Base-by-base conservation (phyloP, 2,113 vertebrate genomes). In the Tragelaphus buxtoni region DNA sequence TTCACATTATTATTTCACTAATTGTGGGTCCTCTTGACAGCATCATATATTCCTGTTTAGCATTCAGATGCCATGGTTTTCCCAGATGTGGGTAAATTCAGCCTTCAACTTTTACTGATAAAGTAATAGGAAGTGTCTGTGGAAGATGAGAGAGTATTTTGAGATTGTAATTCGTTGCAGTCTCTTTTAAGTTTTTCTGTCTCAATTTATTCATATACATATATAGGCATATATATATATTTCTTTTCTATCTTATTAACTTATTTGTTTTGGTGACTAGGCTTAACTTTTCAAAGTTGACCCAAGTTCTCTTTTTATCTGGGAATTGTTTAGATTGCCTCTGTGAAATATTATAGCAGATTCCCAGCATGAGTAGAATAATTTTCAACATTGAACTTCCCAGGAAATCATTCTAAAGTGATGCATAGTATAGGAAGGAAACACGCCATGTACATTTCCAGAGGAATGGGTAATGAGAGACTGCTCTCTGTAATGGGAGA, bases 91-190 rank as follows among this genome's bases (percentile, higher is more conserved):
- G 28, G 39, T 85, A 47, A 86, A 86, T 95, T 83, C 30, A 81
- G 30, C 14, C 72, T 88, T 95, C 65, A 28, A 63, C 22, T 84
- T 77, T 81, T 96, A 81, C 72, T 96, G 47, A 81, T 69, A 9
- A 92, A 91, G 47, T 74, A 90, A 83, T 74, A 85, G 55, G 88
- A 95, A 92, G 30, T 91, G 47, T 87, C 74, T 79, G 7, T 86
- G 35, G 16, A 87, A 91, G 63, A 90, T 56, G 55, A 90, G 24
- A 92, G 93, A 56, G 61, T 63, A 77, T 60, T 11, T 45, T 11
- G 81, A 55, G 6, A 61, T 55, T 84, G n/a, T 51, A 84, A 76
- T 53, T 88, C 92, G 35, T 63, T 95, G 28, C 53, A 7, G 42
- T 95, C 60, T 58, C 9, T 61, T 69, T 84, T 42, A n/a, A 79